Evolutionary conservation across 2,113 vertebrate genomes (phyloP), one percentile per base, ranked within the genome.

Genomic region (Ciconia boyciana): DNA sequence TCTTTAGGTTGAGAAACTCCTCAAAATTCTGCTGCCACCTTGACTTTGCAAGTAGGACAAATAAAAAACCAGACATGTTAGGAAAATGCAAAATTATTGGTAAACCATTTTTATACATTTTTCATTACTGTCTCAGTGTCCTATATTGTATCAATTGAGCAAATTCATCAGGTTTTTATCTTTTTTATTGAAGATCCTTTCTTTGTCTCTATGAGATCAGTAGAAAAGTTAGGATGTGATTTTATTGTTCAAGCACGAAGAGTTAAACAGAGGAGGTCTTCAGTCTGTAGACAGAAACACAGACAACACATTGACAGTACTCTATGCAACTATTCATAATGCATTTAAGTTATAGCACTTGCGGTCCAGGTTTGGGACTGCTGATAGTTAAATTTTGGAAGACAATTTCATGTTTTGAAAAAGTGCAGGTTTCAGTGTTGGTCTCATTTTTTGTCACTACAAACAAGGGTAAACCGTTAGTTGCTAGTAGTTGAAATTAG

Each of bases 321-420:
- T 85, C 39, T 1, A 3, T 62, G 54, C 15, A 75, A 11, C 32
- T 86, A 1, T 64, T 71, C 14, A 5, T 81, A 58, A 54, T 55
- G 21, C 9, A 39, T 79, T 93, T 57, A 54, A 11, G 1, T 60
- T 84, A 81, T 46, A 64, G n/a, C 34, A 25, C 39, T 52, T 87
- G 12, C 0, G 0, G 12, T 83, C 46, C 49, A 43, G 10, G 13
- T 72, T 83, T 66, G 62, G 20, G 22, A 31, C 28, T 1, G 2
- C 75, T 58, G 13, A 10, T 13, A 17, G 28, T 72, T 93, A 77
- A 16, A 41, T 62, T 89, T 55, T 39, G 41, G 62, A 76, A 72
- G 66, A 41, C 7, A 36, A 5, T 83, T 58, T 46, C 7, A 9
- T 39, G 49, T 80, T 86, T 82, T 52, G 3, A 2, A 8, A 29